Evolutionary conservation across 92 coral and sea anemone genomes (phyloP).

Genomic region (Porites divaricata): DNA sequence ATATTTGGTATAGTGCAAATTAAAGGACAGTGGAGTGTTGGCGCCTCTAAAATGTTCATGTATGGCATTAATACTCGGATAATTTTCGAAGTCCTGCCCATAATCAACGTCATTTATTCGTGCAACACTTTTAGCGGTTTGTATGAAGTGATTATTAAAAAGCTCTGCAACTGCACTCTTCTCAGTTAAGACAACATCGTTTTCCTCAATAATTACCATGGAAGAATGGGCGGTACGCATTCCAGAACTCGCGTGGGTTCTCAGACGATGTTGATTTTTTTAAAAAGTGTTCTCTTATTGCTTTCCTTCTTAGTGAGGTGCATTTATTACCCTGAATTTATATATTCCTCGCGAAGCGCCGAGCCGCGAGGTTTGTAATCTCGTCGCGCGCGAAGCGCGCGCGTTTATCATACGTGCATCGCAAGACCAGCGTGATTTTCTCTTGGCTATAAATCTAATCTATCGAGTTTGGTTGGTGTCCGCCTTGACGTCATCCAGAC

Average conservation of each 20-base stretch:
- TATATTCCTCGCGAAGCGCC: no score
- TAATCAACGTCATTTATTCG: neutral
- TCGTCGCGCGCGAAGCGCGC: no score
- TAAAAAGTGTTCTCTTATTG: constrained; percentile 35
- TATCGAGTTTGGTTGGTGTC: no score
- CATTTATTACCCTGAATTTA: neutral
- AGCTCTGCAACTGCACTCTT: neutral
- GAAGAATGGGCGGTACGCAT: constrained; percentile 45
- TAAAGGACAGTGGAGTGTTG: constrained; percentile 3
- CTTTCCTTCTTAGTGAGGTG: constrained; percentile 29
- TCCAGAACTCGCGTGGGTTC: constrained; percentile 51
- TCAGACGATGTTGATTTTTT: constrained; percentile 11
- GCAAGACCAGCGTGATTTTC: no score
- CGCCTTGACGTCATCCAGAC: no score
- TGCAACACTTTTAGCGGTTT: no score
- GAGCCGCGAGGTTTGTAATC: no score
- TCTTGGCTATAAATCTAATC: no score
- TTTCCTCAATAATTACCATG: neutral
- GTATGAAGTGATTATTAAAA: no score
- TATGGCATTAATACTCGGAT: constrained; percentile 42
- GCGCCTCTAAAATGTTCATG: constrained; percentile 2
- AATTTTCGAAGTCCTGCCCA: constrained; percentile 31
- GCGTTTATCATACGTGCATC: no score
- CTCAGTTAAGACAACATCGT: neutral
- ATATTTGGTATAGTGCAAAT: neutral